A percentile compares a stretch with the other conserved stretches of the same genome.
phyloP scores from a whole-genome alignment of 2,113 vertebrate genomes.

The Protobothrops mucrosquamatus region DNA sequence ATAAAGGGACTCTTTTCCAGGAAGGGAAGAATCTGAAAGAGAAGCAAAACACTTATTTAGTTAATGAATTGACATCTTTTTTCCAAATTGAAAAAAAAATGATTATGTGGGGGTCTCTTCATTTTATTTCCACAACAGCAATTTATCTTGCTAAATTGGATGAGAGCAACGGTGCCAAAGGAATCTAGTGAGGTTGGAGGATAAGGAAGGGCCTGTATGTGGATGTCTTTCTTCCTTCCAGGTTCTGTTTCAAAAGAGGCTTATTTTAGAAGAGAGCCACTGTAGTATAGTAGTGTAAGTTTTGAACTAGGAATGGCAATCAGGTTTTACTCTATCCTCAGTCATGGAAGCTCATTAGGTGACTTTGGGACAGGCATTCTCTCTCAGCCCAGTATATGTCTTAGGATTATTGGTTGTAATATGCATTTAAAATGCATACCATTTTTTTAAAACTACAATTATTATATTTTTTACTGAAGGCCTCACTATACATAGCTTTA shows the following conservation, averaged over 20 bases:
- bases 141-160: background rate
- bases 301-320: background rate
- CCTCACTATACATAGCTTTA: background rate
- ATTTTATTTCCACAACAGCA: background rate
- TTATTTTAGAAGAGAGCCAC: background rate
- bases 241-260: background rate
- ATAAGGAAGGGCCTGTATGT: background rate
- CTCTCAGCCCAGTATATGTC: background rate
- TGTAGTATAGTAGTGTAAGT: background rate
- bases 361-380: background rate
- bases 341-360: background rate
- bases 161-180: background rate
- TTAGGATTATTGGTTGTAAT: background rate
- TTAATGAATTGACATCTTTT: background rate
- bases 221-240: background rate
- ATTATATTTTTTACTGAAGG: background rate
- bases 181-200: background rate
- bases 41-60: slow-evolving; percentile 29
- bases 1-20: slow-evolving; percentile 69
- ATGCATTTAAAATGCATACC: background rate
- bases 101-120: background rate
- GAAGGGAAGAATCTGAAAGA: slow-evolving; percentile 69
- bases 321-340: background rate
- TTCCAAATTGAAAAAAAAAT: background rate
- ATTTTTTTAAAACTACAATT: background rate